Percentiles rank a stretch among this genome's conserved stretches.
Evolutionary conservation across 1,140 invertebrate species (phyloP).

Genomic region (Panagrolaimus sp.): DNA sequence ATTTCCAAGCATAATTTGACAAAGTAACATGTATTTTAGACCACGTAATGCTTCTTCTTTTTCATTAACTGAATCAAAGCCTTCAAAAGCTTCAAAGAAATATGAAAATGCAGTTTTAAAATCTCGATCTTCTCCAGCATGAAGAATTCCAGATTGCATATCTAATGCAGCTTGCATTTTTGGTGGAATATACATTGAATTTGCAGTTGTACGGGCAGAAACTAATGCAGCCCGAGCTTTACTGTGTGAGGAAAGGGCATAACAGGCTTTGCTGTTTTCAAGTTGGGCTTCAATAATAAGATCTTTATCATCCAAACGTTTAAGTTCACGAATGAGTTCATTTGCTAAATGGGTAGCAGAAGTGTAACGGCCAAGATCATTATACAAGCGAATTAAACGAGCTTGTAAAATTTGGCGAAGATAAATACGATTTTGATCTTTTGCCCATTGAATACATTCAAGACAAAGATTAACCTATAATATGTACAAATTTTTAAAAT

Average conservation of each 20-base stretch:
- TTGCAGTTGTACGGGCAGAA: slow-evolving; percentile 94
- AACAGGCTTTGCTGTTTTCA: slow-evolving; percentile 95
- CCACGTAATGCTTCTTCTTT: slow-evolving; percentile 81
- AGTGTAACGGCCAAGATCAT: slow-evolving; percentile 44
- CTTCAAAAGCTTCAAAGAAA: slow-evolving; percentile 99
- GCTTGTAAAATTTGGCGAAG: slow-evolving; percentile 85
- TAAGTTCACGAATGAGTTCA: slow-evolving; percentile 81
- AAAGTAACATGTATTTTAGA: slow-evolving; percentile 96
- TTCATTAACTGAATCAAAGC: slow-evolving; percentile 80
- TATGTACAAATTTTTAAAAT: slow-evolving; percentile 19
- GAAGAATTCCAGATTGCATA: slow-evolving; percentile 90
- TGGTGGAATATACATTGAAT: slow-evolving; percentile 97
- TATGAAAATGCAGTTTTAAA: slow-evolving; percentile 99
- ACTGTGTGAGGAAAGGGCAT: slow-evolving; percentile 88
- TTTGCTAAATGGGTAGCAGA: slow-evolving; percentile 62
- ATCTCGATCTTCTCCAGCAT: slow-evolving; percentile 97
- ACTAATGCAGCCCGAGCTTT: slow-evolving; percentile 93
- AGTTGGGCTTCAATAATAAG: slow-evolving; percentile 88
- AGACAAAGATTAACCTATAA: slow-evolving; percentile 66
- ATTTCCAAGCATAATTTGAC: slow-evolving; percentile 64
- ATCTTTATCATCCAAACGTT: slow-evolving; percentile 98
- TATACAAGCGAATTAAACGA: slow-evolving; percentile 50
- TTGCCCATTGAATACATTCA: slow-evolving; percentile 99
- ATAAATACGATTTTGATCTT: slow-evolving; percentile 91
- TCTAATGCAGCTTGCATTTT: slow-evolving; percentile 77